Evolutionary conservation across 2,888 invertebrate species (phyloP), one percentile per base, ranked within the genome.

Genomic region (Drosophila sordidapex): DNA sequence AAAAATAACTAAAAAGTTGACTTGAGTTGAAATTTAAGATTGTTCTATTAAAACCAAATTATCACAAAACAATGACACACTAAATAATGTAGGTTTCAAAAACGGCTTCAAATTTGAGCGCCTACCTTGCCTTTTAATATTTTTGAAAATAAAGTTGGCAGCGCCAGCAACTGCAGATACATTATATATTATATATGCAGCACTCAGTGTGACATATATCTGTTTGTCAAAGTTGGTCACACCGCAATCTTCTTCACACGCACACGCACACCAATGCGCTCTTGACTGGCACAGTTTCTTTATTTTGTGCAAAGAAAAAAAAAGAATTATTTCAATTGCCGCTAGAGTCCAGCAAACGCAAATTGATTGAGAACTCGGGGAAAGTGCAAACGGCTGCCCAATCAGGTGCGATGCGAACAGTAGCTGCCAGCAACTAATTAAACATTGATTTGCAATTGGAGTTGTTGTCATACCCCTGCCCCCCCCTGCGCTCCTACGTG

Each of bases 281-380:
- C 72, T 83, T 71, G 71, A 75, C 79, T 87, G 83, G 77, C 87
- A 87, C 70, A 84, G 82, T 87, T 82, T 82, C 83, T 83, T 85
- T 83, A 83, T 85, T 82, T 78, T 81, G 74, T 83, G 79, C 84
- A 80, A 75, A 75, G 77, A 84, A 76, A 71, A 72, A 53, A 63
- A 75, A 66, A 79, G 48, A 46, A 46, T 4, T 68, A 21, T 52
- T 60, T 49, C 8, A 51, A 64, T 81, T 77, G 78, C 78, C 68
- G 82, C 68, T 64, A 62, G 57, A 68, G 61, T 48, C 10, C 38
- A 57, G 27, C 10, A 29, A 70, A 62, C 78, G 66, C 25, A 79
- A 86, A 83, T 82, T 84, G n/a, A 66, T 70, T 69, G 83, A 82
- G 59, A 72, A 70, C 74, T 65, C 70, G 71, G 59, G 53, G 69